Percentiles rank a stretch among this genome's conserved stretches.
Evolutionary conservation across 2,888 invertebrate species (phyloP).

Genomic region (Hoplodrina ambigua): DNA sequence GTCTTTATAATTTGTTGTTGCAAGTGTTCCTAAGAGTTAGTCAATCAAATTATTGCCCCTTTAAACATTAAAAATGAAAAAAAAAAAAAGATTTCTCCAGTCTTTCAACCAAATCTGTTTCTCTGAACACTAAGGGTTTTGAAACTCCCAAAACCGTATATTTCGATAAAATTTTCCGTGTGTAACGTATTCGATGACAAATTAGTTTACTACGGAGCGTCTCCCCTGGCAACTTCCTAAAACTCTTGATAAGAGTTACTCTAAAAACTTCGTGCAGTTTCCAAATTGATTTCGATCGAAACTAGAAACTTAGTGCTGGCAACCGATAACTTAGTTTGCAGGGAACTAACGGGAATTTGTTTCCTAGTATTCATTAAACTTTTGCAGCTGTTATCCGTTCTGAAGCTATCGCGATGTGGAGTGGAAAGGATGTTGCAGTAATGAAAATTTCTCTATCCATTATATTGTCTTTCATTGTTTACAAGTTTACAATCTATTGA

Average conservation of each 20-base stretch:
- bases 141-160: conserved; percentile 11
- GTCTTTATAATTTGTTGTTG: too few species aligned
- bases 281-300: conserved; percentile 81
- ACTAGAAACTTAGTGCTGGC: conserved; percentile 71
- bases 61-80: too few species aligned
- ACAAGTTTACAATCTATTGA: conserved; percentile 31
- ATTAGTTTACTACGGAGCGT: conserved; percentile 59
- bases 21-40: too few species aligned
- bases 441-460: conserved; percentile 46
- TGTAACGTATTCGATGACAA: conserved; percentile 60
- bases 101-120: conserved; percentile 4
- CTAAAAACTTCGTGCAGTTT: conserved; percentile 75
- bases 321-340: conserved; percentile 74
- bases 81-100: too few species aligned
- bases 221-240: conserved; percentile 46
- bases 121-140: conserved; percentile 5
- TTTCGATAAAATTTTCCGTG: conserved; percentile 51
- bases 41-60: too few species aligned
- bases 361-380: conserved; percentile 67
- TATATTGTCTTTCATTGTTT: conserved; percentile 42
- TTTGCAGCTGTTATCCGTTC: conserved; percentile 52
- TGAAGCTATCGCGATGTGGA: conserved; percentile 40
- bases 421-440: conserved; percentile 36
- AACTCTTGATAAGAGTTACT: conserved; percentile 63
- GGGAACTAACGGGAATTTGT: conserved; percentile 65